phyloP scores from a whole-genome alignment of 1,140 invertebrate species.

The Pectinophora gossypiella region DNA sequence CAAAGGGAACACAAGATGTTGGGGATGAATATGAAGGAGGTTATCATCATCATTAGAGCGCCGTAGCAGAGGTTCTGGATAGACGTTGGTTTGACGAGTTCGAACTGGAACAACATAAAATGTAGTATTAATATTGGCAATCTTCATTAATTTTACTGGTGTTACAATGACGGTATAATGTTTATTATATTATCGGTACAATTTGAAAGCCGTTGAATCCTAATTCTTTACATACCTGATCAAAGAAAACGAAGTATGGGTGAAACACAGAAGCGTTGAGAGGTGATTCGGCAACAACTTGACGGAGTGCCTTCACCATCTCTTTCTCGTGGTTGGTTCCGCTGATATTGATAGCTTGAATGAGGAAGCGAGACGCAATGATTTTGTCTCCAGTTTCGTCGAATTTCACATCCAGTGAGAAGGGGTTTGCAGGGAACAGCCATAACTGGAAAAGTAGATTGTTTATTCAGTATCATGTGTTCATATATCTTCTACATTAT shows the following conservation, averaged over 20 bases:
- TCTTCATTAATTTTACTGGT: neutral
- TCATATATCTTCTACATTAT: too few species aligned
- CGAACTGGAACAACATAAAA: slow-evolving; percentile 82
- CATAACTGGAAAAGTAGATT: slow-evolving; percentile 78
- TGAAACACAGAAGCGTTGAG: slow-evolving; percentile 94
- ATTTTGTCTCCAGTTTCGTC: slow-evolving; percentile 85
- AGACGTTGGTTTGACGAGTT: slow-evolving; percentile 93
- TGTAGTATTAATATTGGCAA: neutral
- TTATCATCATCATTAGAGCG: slow-evolving; percentile 95
- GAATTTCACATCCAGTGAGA: slow-evolving; percentile 90
- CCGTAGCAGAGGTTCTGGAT: slow-evolving; percentile 95
- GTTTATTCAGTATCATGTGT: too few species aligned
- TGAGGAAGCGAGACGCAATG: slow-evolving; percentile 88
- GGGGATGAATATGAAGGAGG: slow-evolving; percentile 97
- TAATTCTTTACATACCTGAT: slow-evolving; percentile 85
- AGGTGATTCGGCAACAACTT: slow-evolving; percentile 85
- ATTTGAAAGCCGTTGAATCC: too few species aligned
- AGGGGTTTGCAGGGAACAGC: slow-evolving; percentile 83
- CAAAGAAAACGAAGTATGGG: slow-evolving; percentile 96
- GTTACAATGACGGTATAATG: neutral
- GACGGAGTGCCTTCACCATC: slow-evolving; percentile 88
- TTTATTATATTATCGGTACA: neutral
- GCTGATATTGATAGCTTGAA: slow-evolving; percentile 92
- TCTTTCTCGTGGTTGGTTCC: slow-evolving; percentile 94
- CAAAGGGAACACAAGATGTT: slow-evolving; percentile 94